phyloP scores from a whole-genome alignment of 2,888 invertebrate genomes.

The Drosophila diplacantha region DNA sequence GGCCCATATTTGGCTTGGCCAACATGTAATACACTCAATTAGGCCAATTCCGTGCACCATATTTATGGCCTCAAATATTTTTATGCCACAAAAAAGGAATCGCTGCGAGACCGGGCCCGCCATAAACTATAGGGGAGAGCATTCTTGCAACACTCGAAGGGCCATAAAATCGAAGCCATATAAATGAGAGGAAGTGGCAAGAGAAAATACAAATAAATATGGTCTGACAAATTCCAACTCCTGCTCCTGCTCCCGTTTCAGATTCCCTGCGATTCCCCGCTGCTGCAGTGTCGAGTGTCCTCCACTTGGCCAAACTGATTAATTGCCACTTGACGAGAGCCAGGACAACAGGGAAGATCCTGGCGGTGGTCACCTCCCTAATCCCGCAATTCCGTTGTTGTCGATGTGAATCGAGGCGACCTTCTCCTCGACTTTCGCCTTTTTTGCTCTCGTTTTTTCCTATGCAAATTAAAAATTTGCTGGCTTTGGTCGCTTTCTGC shows the following conservation, averaged over 20 bases:
- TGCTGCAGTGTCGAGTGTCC: conserved; percentile 45
- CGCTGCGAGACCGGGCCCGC: conserved; percentile 20
- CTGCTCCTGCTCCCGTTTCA: conserved; percentile 11
- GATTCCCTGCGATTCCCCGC: conserved; percentile 1
- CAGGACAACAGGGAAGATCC: conserved; percentile 14
- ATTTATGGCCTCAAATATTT: conserved; percentile 66
- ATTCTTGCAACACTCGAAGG: conserved; percentile 26
- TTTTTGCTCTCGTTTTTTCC: conserved; percentile 19
- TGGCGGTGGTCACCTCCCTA: conserved; percentile 13
- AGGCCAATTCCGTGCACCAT: conserved; percentile 60
- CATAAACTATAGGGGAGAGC: conserved; percentile 54
- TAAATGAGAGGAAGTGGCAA: conserved; percentile 51
- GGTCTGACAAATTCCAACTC: conserved; percentile 23
- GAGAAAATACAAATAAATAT: conserved; percentile 31
- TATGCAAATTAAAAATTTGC: conserved; percentile 61
- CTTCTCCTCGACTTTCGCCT: conserved; percentile 22
- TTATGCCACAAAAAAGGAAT: conserved; percentile 48
- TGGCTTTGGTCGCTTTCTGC: conserved; percentile 34
- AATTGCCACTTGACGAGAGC: conserved; percentile 58
- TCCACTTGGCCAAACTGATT: conserved; percentile 62
- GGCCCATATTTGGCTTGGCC: conserved; percentile 24
- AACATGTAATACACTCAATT: conserved; percentile 63
- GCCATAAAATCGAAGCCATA: conserved; percentile 66
- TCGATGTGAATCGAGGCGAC: conserved; percentile 10
- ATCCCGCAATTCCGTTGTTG: conserved; percentile 28